Conservation (phyloP, 1,140 invertebrate species). For the Drosophila mauritiana region DNA sequence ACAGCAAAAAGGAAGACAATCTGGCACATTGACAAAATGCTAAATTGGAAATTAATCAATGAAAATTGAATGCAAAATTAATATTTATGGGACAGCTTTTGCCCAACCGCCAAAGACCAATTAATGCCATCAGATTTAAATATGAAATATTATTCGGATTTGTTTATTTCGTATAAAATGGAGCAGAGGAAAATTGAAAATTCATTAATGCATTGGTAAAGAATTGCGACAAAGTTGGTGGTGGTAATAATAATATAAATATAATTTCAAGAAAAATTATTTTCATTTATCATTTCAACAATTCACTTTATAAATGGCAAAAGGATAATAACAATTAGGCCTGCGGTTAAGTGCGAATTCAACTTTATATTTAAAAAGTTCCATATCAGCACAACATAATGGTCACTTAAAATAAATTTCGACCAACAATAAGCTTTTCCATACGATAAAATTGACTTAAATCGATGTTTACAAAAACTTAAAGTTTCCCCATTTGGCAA, state of each 20-base stretch:
- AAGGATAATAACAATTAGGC: constrained; percentile 40
- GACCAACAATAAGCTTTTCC: constrained; percentile 7
- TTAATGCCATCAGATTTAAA: constrained; percentile 63
- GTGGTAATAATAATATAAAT: not conserved
- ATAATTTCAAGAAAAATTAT: constrained; percentile 52
- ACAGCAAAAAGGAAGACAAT: constrained; percentile 9
- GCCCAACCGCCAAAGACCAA: constrained; percentile 38
- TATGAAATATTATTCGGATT: constrained; percentile 39
- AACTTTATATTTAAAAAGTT: not conserved
- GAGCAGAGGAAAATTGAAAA: constrained; percentile 18
- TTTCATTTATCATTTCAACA: constrained; percentile 61
- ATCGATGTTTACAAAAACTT: constrained; percentile 35
- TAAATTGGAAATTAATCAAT: constrained; percentile 69
- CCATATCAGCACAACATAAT: not conserved
- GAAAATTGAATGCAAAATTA: constrained; percentile 66
- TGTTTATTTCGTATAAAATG: constrained; percentile 23
- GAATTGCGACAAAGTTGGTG: constrained; percentile 20
- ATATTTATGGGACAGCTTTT: constrained; percentile 67
- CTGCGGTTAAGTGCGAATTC: constrained; percentile 13
- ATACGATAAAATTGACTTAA: constrained; percentile 26
- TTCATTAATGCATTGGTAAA: constrained; percentile 15
- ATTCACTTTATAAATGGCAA: constrained; percentile 27
- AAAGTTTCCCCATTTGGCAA: constrained; percentile 20
- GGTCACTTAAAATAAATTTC: not conserved
- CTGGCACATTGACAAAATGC: constrained; percentile 68